Conservation (phyloP, 2,113 vertebrate genomes). For the Pedionomus torquatus region DNA sequence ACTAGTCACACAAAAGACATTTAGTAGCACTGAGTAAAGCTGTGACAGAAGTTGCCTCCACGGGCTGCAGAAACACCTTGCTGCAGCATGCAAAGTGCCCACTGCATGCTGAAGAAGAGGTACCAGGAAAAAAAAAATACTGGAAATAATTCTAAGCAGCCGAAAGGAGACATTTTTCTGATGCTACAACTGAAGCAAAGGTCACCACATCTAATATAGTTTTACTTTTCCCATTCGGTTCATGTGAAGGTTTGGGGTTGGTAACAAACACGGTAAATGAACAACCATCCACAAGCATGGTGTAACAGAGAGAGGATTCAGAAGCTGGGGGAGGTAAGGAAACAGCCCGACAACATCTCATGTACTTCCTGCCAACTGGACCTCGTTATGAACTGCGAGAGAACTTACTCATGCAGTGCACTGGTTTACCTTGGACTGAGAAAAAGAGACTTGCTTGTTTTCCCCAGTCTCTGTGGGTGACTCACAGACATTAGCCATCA, state of each 20-base stretch:
- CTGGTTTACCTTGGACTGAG: neutral
- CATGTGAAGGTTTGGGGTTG: accelerated
- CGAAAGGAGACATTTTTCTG: neutral
- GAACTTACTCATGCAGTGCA: neutral
- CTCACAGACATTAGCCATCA: neutral
- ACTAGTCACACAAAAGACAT: neutral
- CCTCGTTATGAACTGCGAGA: neutral
- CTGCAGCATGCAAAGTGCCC: neutral
- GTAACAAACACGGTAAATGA: neutral
- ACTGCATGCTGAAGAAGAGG: neutral
- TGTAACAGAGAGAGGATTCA: neutral
- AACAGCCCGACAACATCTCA: neutral
- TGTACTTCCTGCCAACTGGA: neutral
- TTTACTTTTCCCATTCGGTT: neutral
- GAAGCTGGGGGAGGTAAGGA: neutral
- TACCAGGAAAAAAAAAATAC: neutral
- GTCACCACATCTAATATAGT: neutral
- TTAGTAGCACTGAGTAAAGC: neutral
- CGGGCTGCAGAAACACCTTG: neutral
- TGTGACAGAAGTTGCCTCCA: neutral
- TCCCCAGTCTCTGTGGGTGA: neutral
- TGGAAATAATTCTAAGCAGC: neutral
- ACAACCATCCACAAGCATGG: neutral
- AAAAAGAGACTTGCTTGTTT: neutral
- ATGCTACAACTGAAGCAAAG: neutral